phyloP scores from a whole-genome alignment of 2,113 vertebrate genomes.

The Hippocampus guttulatus region DNA sequence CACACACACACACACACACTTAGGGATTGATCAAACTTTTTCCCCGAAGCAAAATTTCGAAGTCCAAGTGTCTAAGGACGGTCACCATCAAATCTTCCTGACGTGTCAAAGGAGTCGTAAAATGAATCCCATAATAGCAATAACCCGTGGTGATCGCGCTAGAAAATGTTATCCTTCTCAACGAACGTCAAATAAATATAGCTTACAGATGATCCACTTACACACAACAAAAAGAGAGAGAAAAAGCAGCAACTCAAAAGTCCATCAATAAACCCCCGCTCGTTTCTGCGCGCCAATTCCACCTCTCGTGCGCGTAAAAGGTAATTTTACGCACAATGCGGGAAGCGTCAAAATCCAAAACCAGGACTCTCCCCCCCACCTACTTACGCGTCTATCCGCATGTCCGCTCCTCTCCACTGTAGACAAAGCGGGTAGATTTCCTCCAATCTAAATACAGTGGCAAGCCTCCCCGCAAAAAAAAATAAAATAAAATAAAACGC shows the following conservation, averaged over 20 bases:
- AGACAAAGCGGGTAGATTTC: constrained; percentile 2
- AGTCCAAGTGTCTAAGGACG: not conserved
- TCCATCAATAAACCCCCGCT: not conserved
- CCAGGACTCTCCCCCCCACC: not conserved
- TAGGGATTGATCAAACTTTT: not conserved
- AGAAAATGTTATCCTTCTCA: not conserved
- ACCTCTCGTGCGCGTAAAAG: not conserved
- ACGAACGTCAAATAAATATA: not conserved
- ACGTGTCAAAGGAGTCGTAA: not conserved
- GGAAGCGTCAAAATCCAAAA: not conserved
- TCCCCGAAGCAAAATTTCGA: not conserved
- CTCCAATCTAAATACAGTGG: not conserved
- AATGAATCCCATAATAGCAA: not conserved
- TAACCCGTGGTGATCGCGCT: no score
- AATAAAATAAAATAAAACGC: not conserved
- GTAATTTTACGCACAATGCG: not conserved
- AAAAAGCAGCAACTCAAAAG: not conserved
- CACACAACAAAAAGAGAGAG: no score
- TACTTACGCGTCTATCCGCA: constrained; percentile 2
- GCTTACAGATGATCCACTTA: no score
- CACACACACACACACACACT: not conserved
- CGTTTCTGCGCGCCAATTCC: not conserved
- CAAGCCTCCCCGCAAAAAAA: not conserved
- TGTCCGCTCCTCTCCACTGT: not conserved
- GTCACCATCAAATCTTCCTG: not conserved